Evolutionary conservation across 2,797 vertebrate species (phyloP), one percentile per base, ranked within the genome.

Genomic region (Anisognathus igniventris): DNA sequence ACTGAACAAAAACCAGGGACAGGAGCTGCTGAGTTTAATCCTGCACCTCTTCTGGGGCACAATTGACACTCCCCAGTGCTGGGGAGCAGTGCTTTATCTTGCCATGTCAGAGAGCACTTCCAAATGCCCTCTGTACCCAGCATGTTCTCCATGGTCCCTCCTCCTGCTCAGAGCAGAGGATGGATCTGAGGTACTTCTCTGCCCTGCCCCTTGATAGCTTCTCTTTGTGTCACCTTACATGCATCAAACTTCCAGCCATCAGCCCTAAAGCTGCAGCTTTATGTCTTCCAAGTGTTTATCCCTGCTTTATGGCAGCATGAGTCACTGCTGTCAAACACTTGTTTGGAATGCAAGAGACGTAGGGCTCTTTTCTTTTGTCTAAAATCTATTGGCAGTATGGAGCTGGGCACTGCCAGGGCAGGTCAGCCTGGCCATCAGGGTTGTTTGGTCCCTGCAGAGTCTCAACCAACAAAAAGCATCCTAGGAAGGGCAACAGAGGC

Each of bases 61-160:
- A 50, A 50, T 0, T 56, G 47, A 67, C 12, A 19, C 13, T 71
- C 31, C 31, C 3, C 24, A 45, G n/a, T 15, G 14, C 15, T 22
- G 50, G 35, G 23, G n/a, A 77, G 28, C 48, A 61, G 48, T 0
- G 1, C 31, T 51, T 71, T n/a, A 4, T 23, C 65, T 50, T 51
- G 40, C 57, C 51, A 20, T 28, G 47, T 53, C 54, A 81, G 42
- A 64, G 22, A 33, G 28, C 30, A 4, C 7, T 74, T 62, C 48
- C 85, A 33, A 67, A 45, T 4, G 19, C 23, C 50, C 57, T 76
- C 40, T 45, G 22, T 14, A 23, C 22, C 6, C 57, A 9, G 47
- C 48, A 13, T 0, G 0, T 4, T 91, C 40, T 28, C 19, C 28
- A 3, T 0, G 4, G 25, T 8, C 47, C 48, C 53, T 57, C 27